Base-by-base conservation (phyloP, 2,888 invertebrate species). In the Embidobia sp. region DNA sequence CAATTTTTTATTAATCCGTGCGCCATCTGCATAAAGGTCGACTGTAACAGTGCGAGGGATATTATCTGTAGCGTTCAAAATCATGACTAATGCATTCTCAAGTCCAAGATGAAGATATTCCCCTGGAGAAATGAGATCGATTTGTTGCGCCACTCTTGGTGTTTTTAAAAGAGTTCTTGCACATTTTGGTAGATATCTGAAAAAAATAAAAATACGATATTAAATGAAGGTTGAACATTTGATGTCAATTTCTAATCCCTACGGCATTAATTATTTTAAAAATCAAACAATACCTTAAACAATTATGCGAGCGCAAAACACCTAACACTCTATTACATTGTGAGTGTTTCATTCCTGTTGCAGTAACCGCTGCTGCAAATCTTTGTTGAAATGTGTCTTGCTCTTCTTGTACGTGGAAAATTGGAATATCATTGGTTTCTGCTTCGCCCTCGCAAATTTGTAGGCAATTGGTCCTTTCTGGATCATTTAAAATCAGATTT, bases 1-100 rank as follows among this genome's bases (percentile, higher is more conserved):
- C 26, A 37, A 61, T 27, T 51, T 77, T 8, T 48, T 57, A 31
- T 69, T 48, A 4, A 69, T 26, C 10, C n/a, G 3, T 10, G 18
- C 69, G 10, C 69, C 69, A 15, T 57, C 57, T 7, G 48, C 11
- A 48, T 46, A 29, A 16, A 69, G 27, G 18, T 69, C 49, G 15
- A 69, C 8, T 3, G 18, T 1, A 29, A 66, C 5, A 11, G 26
- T 16, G 13, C n/a, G 0, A n/a, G 16, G 26, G 0, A 64, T 42
- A 22, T 49, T 31, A 19, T 31, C 10, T 31, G 8, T 10, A 3
- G 7, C 5, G 6, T 8, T 42, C 19, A 51, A 31, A 13, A 53
- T 7, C 7, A 3, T 22, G 1, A 29, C 13, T 29, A 51, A 44
- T 22, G 51, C 42, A 42, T 48, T 53, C 19, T 51, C 64, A 3